These are phyloP conservation scores for Astatoreochromis straeleni DNA, from an alignment of 2,113 vertebrate species.

Conservation along the genomic window DNA sequence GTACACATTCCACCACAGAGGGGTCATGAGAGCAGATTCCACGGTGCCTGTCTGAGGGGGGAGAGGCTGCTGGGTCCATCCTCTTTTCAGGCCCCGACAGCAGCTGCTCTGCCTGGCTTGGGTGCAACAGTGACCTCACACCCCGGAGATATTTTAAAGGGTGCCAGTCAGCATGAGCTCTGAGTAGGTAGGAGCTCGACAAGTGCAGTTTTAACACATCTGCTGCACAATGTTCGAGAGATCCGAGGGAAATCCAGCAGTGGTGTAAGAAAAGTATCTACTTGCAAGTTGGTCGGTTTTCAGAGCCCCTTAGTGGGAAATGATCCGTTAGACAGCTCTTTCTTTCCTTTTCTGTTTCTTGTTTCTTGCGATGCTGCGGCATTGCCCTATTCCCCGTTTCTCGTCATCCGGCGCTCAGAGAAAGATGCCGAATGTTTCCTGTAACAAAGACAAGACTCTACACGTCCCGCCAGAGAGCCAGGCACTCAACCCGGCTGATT, in stretches of 20 bases:
- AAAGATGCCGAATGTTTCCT: slow-evolving; percentile 82
- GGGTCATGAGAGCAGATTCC: slow-evolving; percentile 60
- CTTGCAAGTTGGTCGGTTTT: not conserved
- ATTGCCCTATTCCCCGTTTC: slow-evolving; percentile 74
- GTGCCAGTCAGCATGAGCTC: slow-evolving; percentile 80
- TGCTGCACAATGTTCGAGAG: slow-evolving; percentile 50
- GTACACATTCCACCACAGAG: slow-evolving; percentile 37
- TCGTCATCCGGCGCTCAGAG: slow-evolving; percentile 50
- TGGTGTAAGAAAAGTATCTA: not conserved
- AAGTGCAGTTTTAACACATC: slow-evolving; percentile 66
- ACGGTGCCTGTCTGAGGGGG: slow-evolving; percentile 39
- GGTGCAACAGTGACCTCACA: slow-evolving; percentile 79
- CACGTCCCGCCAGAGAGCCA: slow-evolving; percentile 63
- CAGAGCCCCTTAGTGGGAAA: slow-evolving; percentile 39
- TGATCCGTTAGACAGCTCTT: slow-evolving; percentile 48
- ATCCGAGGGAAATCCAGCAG: slow-evolving; percentile 48
- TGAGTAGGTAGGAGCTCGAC: slow-evolving; percentile 43
- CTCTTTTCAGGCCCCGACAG: slow-evolving; percentile 43
- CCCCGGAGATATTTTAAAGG: slow-evolving; percentile 83
- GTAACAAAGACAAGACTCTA: slow-evolving; percentile 67
- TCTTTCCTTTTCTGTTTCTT: not conserved
- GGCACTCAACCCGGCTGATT: slow-evolving; percentile 78
- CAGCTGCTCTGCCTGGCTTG: slow-evolving; percentile 84
- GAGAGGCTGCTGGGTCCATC: slow-evolving; percentile 38
- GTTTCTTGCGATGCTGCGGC: slow-evolving; percentile 75